Conservation (phyloP, 2,113 vertebrate genomes). For the Laterallus jamaicensis region DNA sequence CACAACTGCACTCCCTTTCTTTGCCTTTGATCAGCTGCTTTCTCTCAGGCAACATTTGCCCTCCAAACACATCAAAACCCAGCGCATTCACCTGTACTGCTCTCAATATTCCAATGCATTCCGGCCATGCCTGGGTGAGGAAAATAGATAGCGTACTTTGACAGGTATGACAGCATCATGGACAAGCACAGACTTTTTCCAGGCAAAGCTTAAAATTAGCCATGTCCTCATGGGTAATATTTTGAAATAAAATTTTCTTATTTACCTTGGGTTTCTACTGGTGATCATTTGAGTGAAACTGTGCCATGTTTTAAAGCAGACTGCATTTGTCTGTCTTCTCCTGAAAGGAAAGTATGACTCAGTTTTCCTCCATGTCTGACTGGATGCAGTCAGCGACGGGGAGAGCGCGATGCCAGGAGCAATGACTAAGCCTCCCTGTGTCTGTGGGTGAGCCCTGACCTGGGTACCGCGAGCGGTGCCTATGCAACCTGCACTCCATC, state of each 20-base stretch:
- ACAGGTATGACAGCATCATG: background rate
- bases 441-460: background rate
- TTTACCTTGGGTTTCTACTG: background rate
- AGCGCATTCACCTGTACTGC: background rate
- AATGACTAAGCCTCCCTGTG: background rate
- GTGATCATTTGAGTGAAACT: background rate
- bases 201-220: background rate
- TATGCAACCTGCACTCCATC: background rate
- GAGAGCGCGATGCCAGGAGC: background rate
- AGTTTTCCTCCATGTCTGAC: background rate
- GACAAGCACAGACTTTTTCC: background rate
- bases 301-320: background rate
- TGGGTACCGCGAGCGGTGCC: background rate
- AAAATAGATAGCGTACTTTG: background rate
- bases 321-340: background rate
- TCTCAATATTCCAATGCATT: background rate
- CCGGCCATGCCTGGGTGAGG: background rate
- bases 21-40: background rate
- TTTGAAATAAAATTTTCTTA: background rate
- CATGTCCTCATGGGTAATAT: background rate
- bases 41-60: background rate
- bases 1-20: background rate
- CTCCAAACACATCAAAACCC: background rate
- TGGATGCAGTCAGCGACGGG: background rate
- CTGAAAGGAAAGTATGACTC: background rate